phyloP scores from a whole-genome alignment of 2,797 vertebrate genomes.

The Phrynocephalus forsythii region DNA sequence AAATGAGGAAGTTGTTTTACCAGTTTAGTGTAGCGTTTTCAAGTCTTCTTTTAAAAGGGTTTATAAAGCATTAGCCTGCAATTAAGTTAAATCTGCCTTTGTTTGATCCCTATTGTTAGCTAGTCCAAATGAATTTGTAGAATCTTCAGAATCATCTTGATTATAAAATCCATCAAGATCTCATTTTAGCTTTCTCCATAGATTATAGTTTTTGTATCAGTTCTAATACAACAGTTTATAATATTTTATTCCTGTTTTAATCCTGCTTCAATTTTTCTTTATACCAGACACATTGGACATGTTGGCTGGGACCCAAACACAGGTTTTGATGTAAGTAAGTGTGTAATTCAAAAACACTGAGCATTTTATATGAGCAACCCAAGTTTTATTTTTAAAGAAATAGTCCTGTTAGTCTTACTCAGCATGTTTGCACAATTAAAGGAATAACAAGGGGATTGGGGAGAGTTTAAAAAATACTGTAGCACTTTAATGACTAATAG shows the following conservation, averaged over 20 bases:
- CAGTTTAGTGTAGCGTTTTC: not conserved
- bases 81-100: not conserved
- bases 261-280: not conserved
- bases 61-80: not conserved
- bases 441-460: too few relatives aligned
- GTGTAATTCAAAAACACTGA: constrained; percentile 19
- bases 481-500: too few relatives aligned
- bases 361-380: not conserved
- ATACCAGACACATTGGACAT: constrained; percentile 93
- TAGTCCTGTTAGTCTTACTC: too few relatives aligned
- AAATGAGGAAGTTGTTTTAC: not conserved
- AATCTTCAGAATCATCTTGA: not conserved
- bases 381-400: too few relatives aligned
- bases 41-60: not conserved
- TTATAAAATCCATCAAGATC: not conserved
- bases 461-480: too few relatives aligned
- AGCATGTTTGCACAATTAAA: too few relatives aligned
- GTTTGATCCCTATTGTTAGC: not conserved
- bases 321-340: constrained; percentile 96
- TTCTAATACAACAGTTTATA: not conserved
- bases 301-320: constrained; percentile 99
- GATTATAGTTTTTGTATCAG: not conserved
- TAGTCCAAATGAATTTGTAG: not conserved
- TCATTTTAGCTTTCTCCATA: constrained; percentile 3
- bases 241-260: not conserved